Evolutionary conservation across 2,797 vertebrate species (phyloP).

Genomic region (Lepidocolaptes lacrymiger): DNA sequence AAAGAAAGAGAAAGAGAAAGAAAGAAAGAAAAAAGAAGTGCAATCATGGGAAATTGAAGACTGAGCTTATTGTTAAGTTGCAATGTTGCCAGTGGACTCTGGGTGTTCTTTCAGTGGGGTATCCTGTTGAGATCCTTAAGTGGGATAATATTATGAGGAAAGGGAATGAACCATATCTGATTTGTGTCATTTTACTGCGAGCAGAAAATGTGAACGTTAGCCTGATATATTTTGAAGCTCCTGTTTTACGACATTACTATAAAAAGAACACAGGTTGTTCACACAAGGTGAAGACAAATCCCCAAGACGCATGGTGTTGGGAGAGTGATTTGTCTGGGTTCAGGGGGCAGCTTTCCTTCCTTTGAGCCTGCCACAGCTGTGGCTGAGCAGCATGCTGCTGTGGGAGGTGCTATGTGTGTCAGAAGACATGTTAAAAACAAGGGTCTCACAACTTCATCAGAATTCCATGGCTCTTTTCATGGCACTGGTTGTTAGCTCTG

Average conservation of each 20-base stretch:
- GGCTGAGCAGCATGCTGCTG: neutral
- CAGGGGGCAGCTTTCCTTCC: accelerated
- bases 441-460: neutral
- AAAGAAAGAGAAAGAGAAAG: no score
- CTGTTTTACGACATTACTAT: neutral
- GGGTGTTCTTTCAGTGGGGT: neutral
- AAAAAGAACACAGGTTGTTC: neutral
- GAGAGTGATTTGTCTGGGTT: neutral
- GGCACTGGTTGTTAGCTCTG: neutral
- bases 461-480: neutral
- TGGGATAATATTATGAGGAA: neutral
- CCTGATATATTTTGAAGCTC: neutral
- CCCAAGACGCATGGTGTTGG: neutral
- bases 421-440: neutral
- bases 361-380: neutral
- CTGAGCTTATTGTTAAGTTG: neutral
- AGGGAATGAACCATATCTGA: neutral
- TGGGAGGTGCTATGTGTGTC: neutral
- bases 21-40: neutral
- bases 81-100: neutral
- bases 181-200: neutral
- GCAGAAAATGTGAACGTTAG: neutral
- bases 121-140: neutral
- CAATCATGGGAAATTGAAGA: neutral
- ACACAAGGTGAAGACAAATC: neutral